Evolutionary conservation across 1,140 invertebrate genomes (phyloP), one percentile per base, ranked within the genome.

Genomic region (Charaxes varanes): DNA sequence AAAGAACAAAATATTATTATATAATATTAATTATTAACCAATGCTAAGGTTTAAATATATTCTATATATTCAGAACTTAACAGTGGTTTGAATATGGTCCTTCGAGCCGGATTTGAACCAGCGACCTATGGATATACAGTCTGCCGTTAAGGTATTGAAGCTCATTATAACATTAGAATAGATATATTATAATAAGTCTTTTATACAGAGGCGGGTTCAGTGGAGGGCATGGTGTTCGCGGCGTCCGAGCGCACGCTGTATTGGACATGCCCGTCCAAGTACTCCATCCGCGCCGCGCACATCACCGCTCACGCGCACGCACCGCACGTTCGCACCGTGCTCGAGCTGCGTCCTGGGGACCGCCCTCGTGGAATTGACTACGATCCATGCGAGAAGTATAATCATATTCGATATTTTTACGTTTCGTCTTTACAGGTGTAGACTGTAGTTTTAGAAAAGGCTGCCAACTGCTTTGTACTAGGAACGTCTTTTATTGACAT

Each of bases 171-270:
- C n/a, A n/a, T n/a, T n/a, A n/a, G n/a, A n/a, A n/a, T n/a, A n/a
- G n/a, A n/a, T n/a, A n/a, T n/a, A n/a, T n/a, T 5, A 1, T 23
- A 27, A 68, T 65, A 67, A 77, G 31, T 72, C 60, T 15, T 23
- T 19, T 14, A 4, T 12, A 17, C 60, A 85, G 90, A 88, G 41
- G 90, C 91, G 83, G 92, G 93, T 2, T 90, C 92, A 0, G 93
- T 94, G 1, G 94, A 96, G 84, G 94, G 94, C 7, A 71, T 97
- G 53, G 91, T 93, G 10, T 95, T 88, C 73, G 92, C 94, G 52
- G 78, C 84, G 23, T 59, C 87, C 0, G 79, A 89, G 23, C 84
- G 88, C 38, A 85, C 89, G 27, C 77, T 96, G 0, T 96, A 94
- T 73, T 97, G 93, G 92, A 96, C 95, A 2, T 94, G 93, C 88